These are phyloP conservation scores for Jordanella pulchra DNA, from an alignment of 2,797 vertebrate genomes.

Conservation along the genomic window DNA sequence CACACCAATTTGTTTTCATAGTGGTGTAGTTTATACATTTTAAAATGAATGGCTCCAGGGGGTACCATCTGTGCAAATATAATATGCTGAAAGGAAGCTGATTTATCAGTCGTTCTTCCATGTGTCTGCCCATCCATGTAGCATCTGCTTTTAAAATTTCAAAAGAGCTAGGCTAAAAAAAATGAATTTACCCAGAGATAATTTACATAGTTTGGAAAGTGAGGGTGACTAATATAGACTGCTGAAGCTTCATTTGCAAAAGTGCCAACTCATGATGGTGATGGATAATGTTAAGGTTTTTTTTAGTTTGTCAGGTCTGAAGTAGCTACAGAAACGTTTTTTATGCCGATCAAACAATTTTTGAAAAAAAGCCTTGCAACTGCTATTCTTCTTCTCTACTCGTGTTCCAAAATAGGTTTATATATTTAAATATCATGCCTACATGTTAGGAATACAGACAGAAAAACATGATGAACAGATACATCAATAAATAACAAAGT, in stretches of 20 bases:
- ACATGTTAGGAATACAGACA: background rate
- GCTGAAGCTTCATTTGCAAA: background rate
- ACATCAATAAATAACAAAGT: too few species aligned
- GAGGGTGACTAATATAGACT: background rate
- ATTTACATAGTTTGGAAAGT: conserved; percentile 6
- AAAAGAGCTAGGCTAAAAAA: background rate
- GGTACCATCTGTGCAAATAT: conserved; percentile 2
- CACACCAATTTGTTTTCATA: conserved; percentile 7
- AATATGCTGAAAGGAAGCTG: conserved; percentile 12
- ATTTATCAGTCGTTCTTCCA: background rate
- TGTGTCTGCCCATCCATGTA: background rate
- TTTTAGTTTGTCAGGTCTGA: background rate
- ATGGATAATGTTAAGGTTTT: background rate
- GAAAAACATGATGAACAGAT: background rate
- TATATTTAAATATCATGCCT: background rate
- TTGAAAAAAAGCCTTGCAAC: background rate
- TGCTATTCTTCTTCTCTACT: background rate
- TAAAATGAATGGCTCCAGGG: background rate
- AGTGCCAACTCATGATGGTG: conserved; percentile 1
- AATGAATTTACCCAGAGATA: background rate
- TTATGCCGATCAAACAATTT: background rate
- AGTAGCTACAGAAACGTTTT: background rate
- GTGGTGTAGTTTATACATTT: background rate
- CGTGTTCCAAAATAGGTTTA: background rate
- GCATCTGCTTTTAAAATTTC: background rate